These are phyloP conservation scores for Alosa sapidissima DNA, from an alignment of 2,797 vertebrate species.

Conservation along the genomic window DNA sequence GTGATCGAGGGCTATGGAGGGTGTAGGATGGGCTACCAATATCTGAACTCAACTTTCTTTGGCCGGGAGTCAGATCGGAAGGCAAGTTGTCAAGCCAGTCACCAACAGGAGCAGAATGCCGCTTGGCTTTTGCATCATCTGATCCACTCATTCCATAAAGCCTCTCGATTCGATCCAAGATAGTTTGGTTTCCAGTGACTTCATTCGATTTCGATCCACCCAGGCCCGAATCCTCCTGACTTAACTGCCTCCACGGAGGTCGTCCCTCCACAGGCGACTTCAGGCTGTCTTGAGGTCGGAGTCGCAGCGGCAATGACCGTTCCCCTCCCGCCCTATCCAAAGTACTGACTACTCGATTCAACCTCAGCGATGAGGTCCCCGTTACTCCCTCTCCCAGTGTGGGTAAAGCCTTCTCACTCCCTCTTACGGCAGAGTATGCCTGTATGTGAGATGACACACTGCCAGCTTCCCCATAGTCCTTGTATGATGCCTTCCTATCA, in stretches of 20 bases:
- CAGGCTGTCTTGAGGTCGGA: constrained; percentile 47
- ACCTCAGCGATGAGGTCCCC: constrained; percentile 31
- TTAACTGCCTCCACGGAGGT: constrained; percentile 23
- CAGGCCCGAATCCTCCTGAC: constrained; percentile 34
- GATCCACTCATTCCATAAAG: constrained; percentile 58
- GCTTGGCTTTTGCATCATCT: constrained; percentile 41
- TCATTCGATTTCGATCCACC: constrained; percentile 39
- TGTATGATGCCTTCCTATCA: constrained; percentile 29
- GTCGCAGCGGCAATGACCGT: constrained; percentile 64
- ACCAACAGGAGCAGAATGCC: constrained; percentile 35
- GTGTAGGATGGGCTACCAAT: constrained; percentile 17
- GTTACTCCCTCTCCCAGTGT: neutral
- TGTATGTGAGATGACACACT: constrained; percentile 38
- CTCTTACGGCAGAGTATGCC: neutral
- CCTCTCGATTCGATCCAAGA: constrained; percentile 70
- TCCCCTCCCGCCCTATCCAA: constrained; percentile 48
- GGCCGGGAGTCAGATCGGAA: constrained; percentile 5
- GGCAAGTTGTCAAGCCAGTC: constrained; percentile 25
- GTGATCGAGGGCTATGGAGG: neutral
- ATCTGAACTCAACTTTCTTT: constrained; percentile 35
- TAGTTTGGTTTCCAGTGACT: constrained; percentile 64
- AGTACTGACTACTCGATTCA: constrained; percentile 26
- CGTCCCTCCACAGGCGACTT: constrained; percentile 23
- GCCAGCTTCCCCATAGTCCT: constrained; percentile 19
- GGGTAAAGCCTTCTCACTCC: neutral